Conservation (phyloP, 2,888 invertebrate species). For the Conomelus anceps region DNA sequence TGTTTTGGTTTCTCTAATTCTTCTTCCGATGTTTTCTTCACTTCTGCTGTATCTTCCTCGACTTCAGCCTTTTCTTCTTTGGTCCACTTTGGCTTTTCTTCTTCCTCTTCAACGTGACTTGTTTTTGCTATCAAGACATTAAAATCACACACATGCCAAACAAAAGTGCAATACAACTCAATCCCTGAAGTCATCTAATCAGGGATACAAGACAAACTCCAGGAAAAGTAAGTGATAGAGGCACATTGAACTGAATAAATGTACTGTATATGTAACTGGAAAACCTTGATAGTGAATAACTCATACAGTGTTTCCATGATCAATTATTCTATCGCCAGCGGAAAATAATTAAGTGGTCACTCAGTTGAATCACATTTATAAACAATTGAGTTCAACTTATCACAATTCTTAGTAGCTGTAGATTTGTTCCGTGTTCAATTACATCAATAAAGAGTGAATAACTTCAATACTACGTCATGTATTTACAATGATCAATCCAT, state of each 20-base stretch:
- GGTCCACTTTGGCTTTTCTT: background rate
- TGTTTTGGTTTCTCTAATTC: background rate
- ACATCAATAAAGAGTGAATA: no score
- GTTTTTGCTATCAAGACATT: conserved; percentile 21
- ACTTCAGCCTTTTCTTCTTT: conserved; percentile 1
- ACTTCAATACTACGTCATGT: no score
- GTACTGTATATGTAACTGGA: background rate
- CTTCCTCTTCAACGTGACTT: conserved; percentile 20
- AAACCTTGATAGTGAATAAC: background rate
- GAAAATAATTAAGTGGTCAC: no score
- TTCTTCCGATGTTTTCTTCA: background rate
- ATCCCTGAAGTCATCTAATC: background rate
- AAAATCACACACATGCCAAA: conserved; percentile 26
- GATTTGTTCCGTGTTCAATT: no score
- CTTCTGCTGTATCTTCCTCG: background rate
- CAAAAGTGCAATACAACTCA: conserved; percentile 17
- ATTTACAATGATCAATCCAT: no score
- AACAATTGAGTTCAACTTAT: no score
- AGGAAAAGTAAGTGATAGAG: background rate
- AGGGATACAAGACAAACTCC: background rate
- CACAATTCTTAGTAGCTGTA: no score
- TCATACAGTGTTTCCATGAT: background rate
- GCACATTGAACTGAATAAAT: background rate
- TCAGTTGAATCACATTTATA: no score
- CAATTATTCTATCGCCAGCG: no score